Conservation (phyloP, 92 coral and sea anemone species). For the Paragorgia papillata region DNA sequence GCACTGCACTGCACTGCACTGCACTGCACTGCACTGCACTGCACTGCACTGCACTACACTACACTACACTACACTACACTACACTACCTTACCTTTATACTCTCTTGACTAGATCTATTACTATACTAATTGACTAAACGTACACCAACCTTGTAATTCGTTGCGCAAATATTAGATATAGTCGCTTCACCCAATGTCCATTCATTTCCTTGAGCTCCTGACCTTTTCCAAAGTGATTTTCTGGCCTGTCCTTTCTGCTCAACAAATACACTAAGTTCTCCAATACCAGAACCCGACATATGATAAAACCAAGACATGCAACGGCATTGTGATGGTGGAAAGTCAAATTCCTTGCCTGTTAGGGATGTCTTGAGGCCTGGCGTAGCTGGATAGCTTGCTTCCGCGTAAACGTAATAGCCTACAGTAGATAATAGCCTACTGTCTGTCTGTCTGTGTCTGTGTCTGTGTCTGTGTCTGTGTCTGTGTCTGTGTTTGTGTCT, state of each 20-base stretch:
- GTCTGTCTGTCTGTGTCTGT: no score
- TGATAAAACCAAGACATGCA: constrained; percentile 78
- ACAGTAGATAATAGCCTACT: neutral
- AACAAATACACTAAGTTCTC: constrained; percentile 68
- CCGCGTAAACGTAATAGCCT: constrained; percentile 68
- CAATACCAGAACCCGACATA: constrained; percentile 80
- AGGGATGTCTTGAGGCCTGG: constrained; percentile 54
- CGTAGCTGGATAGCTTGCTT: constrained; percentile 60
- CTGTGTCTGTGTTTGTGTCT: no score
- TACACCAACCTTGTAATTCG: constrained; percentile 6
- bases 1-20: no score
- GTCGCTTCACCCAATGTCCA: constrained; percentile 57
- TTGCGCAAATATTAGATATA: neutral
- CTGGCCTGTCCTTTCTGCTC: constrained; percentile 49
- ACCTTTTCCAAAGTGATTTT: constrained; percentile 64
- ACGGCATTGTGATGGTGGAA: constrained; percentile 66
- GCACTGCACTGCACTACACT: no score
- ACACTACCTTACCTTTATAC: no score
- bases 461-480: no score
- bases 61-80: no score
- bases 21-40: no score
- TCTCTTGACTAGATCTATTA: no score
- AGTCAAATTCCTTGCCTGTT: constrained; percentile 60
- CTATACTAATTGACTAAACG: neutral
- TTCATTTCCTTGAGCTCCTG: constrained; percentile 77